Evolutionary conservation across 1,140 invertebrate genomes (phyloP), one percentile per base, ranked within the genome.

Genomic region (Eurosta solidaginis): DNA sequence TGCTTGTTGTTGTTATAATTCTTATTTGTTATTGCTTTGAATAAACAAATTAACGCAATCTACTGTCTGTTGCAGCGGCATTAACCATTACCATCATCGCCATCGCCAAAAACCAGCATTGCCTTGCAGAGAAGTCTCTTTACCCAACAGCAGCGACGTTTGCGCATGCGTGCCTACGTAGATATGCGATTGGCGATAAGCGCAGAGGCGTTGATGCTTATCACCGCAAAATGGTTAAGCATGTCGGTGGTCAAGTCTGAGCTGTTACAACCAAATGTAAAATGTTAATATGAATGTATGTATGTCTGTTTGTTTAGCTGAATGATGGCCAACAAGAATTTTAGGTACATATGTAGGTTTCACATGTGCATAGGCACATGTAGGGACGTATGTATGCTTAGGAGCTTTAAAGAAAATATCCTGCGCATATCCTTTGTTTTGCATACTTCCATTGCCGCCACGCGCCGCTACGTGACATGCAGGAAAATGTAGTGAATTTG

Each of bases 31-130:
- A 68, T 68, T 68, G 59, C 59, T 68, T 36, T 40, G 59, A n/a
- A 33, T 68, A 68, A 68, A 68, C 59, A 68, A 68, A 68, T 68
- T 68, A 68, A 68, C 59, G 59, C 59, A 68, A 68, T 68, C 59
- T n/a, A 68, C 59, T 68, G 59, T 68, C 59, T 29, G 59, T 14
- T 47, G 45, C 45, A 47, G 45, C 7, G 45, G 14, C 36, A 68
- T 17, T 14, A 3, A n/a, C 45, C 45, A 47, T 5, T 20, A 14
- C 49, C 25, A 33, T n/a, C 59, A 68, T 68, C 27, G 0, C 29
- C 27, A 68, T 9, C 40, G 59, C 59, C 33, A n/a, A n/a, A n/a
- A n/a, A n/a, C n/a, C n/a, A n/a, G n/a, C n/a, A n/a, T n/a, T n/a
- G n/a, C n/a, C n/a, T n/a, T n/a, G n/a, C n/a, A n/a, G n/a, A n/a